Percentiles rank a stretch among this genome's conserved stretches.
Conservation (phyloP, 2,888 invertebrate species). For the Scrobipalpa costella region DNA sequence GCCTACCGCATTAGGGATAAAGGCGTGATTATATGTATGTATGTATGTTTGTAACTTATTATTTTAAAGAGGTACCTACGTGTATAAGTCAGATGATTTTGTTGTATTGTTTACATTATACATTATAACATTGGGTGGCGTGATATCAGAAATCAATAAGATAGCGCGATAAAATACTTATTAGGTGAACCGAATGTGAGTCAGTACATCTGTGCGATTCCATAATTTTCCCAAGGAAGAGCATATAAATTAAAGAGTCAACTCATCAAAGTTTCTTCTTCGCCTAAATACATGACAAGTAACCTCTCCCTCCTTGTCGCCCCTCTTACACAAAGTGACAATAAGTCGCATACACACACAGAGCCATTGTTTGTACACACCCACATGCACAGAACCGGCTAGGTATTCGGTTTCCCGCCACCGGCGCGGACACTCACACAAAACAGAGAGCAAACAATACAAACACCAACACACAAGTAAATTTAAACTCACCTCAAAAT, state of each 20-base stretch:
- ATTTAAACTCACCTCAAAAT: conserved; percentile 82
- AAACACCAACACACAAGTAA: conserved; percentile 80
- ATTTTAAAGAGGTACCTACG: no score
- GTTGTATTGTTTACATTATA: conserved; percentile 59
- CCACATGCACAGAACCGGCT: conserved; percentile 67
- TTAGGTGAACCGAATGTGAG: conserved; percentile 52
- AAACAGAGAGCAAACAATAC: conserved; percentile 78
- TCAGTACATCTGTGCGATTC: conserved; percentile 52
- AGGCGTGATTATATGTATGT: no score
- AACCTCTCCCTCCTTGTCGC: conserved; percentile 73
- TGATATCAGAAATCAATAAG: conserved; percentile 70
- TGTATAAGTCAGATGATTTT: no score
- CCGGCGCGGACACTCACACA: conserved; percentile 77
- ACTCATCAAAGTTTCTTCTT: conserved; percentile 75
- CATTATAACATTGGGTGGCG: conserved; percentile 59
- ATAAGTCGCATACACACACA: conserved; percentile 73
- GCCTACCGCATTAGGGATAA: no score
- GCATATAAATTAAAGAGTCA: conserved; percentile 75
- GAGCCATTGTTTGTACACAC: conserved; percentile 68
- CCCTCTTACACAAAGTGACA: conserved; percentile 77
- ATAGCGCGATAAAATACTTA: conserved; percentile 41
- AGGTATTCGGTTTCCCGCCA: conserved; percentile 81
- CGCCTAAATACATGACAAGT: conserved; percentile 80
- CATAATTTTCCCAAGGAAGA: conserved; percentile 51
- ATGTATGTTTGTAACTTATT: no score